Conservation (phyloP, 2,113 vertebrate species). For the Eurypyga helias region DNA sequence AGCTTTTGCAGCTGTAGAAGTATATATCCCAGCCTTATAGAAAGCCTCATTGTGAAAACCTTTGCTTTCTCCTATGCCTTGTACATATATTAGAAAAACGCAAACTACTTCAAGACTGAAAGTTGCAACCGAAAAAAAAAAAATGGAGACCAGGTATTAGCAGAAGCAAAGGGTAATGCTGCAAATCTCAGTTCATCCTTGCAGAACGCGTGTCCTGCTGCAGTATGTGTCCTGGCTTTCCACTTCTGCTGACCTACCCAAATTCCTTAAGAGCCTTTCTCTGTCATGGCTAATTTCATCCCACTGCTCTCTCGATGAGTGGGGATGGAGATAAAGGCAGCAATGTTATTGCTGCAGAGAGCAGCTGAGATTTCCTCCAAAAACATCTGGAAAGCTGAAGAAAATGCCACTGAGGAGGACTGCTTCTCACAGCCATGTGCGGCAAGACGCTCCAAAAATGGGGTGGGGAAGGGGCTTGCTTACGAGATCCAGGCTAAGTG, state of each 20-base stretch:
- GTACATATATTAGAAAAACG: neutral
- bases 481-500: neutral
- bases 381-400: neutral
- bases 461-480: neutral
- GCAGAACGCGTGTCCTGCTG: neutral
- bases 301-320: neutral
- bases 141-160: neutral
- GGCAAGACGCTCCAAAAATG: neutral
- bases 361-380: neutral
- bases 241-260: conserved; percentile 3
- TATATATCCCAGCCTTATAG: neutral
- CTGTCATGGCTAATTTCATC: neutral
- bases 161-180: neutral
- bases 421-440: neutral
- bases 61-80: neutral
- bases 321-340: neutral
- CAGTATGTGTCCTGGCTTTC: neutral
- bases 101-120: neutral
- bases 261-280: conserved; percentile 24
- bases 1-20: neutral
- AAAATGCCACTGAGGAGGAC: neutral
- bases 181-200: conserved; percentile 29
- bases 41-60: neutral
- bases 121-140: neutral
- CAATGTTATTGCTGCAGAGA: neutral